These are phyloP conservation scores for Allacma fusca DNA, from an alignment of 2,888 invertebrate species.

Conservation along the genomic window DNA sequence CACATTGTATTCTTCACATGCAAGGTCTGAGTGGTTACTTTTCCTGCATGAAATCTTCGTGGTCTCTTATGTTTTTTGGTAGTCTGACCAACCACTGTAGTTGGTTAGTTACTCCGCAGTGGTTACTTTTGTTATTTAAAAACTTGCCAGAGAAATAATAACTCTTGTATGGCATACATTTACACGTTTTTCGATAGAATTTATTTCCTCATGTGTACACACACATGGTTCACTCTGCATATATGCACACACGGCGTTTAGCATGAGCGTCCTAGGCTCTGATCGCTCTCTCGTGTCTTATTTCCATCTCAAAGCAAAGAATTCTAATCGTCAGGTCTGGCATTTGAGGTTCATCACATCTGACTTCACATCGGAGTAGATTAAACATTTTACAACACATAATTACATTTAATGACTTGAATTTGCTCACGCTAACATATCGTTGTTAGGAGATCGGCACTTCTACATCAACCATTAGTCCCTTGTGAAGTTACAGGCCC, in stretches of 20 bases:
- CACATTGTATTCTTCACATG: too few relatives aligned
- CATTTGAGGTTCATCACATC: conserved; percentile 22
- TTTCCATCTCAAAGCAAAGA: conserved; percentile 1
- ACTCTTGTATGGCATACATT: too few relatives aligned
- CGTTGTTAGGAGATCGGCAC: conserved; percentile 35
- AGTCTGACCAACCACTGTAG: too few relatives aligned
- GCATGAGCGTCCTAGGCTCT: neutral
- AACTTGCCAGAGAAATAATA: too few relatives aligned
- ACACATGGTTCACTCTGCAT: neutral
- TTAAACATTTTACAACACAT: conserved; percentile 57
- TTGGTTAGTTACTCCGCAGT: too few relatives aligned
- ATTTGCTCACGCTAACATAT: conserved; percentile 42
- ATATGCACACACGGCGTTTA: neutral
- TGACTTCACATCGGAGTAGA: conserved; percentile 40
- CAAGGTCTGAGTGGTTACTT: too few relatives aligned
- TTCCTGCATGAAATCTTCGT: too few relatives aligned
- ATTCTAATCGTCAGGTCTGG: conserved; percentile 7
- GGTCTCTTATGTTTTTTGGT: too few relatives aligned
- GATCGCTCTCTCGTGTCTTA: conserved; percentile 8
- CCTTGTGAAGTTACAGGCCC: neutral
- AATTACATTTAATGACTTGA: conserved; percentile 60
- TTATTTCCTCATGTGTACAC: neutral
- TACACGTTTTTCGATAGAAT: too few relatives aligned
- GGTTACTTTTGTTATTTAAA: too few relatives aligned
- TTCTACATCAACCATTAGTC: conserved; percentile 1